phyloP scores from a whole-genome alignment of 2,888 invertebrate species.

The Apodemia zela region DNA sequence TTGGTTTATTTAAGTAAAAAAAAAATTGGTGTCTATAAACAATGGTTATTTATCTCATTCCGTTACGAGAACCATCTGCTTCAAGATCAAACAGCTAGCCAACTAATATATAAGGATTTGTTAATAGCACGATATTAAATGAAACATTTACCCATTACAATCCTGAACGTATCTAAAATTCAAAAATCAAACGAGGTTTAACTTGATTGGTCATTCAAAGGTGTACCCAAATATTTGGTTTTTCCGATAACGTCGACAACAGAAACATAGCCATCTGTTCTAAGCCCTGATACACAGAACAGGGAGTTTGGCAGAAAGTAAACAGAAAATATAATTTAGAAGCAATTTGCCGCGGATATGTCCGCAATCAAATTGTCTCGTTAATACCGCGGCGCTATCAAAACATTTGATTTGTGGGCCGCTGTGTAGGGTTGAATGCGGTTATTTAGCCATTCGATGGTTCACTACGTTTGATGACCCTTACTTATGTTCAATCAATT shows the following conservation, averaged over 20 bases:
- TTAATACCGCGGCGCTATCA: slow-evolving; percentile 78
- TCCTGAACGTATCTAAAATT: neutral
- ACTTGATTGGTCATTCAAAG: slow-evolving; percentile 15
- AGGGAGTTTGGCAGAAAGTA: slow-evolving; percentile 78
- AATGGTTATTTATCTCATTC: no score
- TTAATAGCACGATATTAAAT: no score
- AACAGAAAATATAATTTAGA: slow-evolving; percentile 81
- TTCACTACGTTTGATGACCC: slow-evolving; percentile 64
- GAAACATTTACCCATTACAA: neutral
- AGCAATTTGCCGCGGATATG: slow-evolving; percentile 79
- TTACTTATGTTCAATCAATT: slow-evolving; percentile 63
- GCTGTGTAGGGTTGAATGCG: slow-evolving; percentile 53
- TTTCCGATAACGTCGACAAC: slow-evolving; percentile 56
- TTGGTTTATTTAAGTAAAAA: no score
- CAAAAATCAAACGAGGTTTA: neutral
- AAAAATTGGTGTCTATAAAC: no score
- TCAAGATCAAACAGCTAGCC: no score
- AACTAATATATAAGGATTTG: no score
- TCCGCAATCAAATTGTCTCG: slow-evolving; percentile 81
- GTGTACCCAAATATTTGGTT: slow-evolving; percentile 24
- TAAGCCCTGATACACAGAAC: slow-evolving; percentile 48
- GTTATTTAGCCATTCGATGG: slow-evolving; percentile 69
- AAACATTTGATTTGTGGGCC: slow-evolving; percentile 79
- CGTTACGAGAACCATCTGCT: no score
- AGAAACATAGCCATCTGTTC: slow-evolving; percentile 66